Conservation (phyloP, 2,797 vertebrate species). For the Salarias fasciatus region DNA sequence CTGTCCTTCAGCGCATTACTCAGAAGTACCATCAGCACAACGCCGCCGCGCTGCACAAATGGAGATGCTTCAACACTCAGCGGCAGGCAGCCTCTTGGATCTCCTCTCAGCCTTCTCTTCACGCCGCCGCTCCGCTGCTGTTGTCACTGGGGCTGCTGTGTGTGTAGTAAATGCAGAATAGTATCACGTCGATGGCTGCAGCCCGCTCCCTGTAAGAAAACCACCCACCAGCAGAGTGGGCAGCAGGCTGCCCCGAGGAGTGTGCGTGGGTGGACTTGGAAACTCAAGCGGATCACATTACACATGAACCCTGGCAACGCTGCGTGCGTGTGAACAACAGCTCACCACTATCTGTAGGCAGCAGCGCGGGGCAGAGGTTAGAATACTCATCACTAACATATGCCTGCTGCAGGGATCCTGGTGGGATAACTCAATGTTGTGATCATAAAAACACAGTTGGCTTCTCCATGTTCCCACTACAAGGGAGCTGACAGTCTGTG, state of each 20-base stretch:
- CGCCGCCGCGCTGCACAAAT: conserved; percentile 54
- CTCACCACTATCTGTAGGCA: conserved; percentile 82
- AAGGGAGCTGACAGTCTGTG: too few species aligned
- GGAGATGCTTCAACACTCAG: conserved; percentile 59
- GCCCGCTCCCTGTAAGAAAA: conserved; percentile 75
- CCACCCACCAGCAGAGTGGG: conserved; percentile 83
- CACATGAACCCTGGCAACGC: conserved; percentile 81
- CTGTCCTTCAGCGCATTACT: conserved; percentile 57
- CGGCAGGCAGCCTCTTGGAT: conserved; percentile 54
- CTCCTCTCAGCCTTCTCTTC: conserved; percentile 63
- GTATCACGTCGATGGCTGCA: conserved; percentile 75
- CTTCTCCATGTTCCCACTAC: conserved; percentile 64
- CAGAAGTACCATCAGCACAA: conserved; percentile 61
- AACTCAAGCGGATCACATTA: conserved; percentile 83
- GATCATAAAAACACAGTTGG: conserved; percentile 68
- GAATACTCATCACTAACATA: conserved; percentile 79
- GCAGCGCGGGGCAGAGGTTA: conserved; percentile 75
- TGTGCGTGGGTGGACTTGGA: conserved; percentile 80
- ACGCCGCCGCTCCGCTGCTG: conserved; percentile 57
- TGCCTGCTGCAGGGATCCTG: conserved; percentile 76
- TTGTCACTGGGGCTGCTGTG: conserved; percentile 66
- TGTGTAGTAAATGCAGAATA: conserved; percentile 75
- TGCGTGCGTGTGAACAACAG: conserved; percentile 74
- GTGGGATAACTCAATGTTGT: conserved; percentile 70
- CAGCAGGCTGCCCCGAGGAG: conserved; percentile 82